phyloP scores from a whole-genome alignment of 2,888 invertebrate genomes.

The Clitarchus hookeri region DNA sequence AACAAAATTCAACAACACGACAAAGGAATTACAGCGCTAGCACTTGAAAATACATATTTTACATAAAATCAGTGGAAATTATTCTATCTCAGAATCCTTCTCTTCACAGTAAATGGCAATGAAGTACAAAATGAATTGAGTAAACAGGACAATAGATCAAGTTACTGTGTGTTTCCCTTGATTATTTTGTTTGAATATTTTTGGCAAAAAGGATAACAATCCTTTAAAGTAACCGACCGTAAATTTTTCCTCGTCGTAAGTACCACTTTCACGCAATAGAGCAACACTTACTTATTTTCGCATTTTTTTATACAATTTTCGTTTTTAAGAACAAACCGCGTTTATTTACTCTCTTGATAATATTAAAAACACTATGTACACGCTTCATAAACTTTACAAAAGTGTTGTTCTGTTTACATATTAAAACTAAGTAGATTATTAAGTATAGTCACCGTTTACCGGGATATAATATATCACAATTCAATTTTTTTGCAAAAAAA shows the following conservation, averaged over 20 bases:
- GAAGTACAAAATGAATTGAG: not conserved
- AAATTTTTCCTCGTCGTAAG: not conserved
- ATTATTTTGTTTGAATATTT: not conserved
- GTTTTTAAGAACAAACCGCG: conserved; percentile 32
- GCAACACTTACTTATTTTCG: not conserved
- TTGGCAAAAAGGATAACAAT: not conserved
- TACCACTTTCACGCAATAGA: conserved; percentile 8
- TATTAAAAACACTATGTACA: conserved; percentile 24
- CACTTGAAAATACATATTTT: not conserved
- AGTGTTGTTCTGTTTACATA: conserved; percentile 22
- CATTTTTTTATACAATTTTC: conserved; percentile 17
- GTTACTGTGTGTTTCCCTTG: not conserved
- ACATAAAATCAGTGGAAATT: not conserved
- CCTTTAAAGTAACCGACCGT: not conserved
- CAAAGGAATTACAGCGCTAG: not conserved
- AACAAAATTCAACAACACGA: not conserved
- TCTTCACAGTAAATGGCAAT: not conserved
- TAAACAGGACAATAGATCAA: not conserved
- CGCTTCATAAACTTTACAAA: conserved; percentile 26
- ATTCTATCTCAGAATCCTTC: not conserved
- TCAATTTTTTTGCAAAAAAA: conserved; percentile 20
- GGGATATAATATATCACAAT: conserved; percentile 34
- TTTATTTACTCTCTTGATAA: conserved; percentile 24
- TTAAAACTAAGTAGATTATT: conserved; percentile 34
- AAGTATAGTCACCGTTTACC: conserved; percentile 35